A percentile compares a stretch with the other conserved stretches of the same genome.
Conservation (phyloP, 2,888 invertebrate species). For the Biston stratarius region DNA sequence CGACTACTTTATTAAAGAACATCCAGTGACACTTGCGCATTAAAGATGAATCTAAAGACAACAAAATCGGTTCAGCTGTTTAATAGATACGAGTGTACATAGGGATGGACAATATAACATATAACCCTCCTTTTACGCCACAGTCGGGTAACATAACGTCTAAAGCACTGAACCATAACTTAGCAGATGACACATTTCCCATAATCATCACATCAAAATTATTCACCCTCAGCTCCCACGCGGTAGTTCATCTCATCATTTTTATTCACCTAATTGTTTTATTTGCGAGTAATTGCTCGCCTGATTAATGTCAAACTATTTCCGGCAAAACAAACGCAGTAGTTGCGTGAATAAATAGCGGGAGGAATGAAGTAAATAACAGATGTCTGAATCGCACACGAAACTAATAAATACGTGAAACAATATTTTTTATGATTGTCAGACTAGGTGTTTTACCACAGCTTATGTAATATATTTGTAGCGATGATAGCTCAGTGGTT, state of each 20-base stretch:
- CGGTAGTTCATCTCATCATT: conserved; percentile 66
- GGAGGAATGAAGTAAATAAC: conserved; percentile 8
- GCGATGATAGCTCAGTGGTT: too few relatives aligned
- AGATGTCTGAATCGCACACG: conserved; percentile 10
- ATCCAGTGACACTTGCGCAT: too few relatives aligned
- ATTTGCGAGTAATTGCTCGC: conserved; percentile 68
- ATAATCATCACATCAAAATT: conserved; percentile 63
- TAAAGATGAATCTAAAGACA: too few relatives aligned
- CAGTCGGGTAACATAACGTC: too few relatives aligned
- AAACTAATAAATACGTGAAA: background rate
- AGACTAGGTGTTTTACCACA: too few relatives aligned
- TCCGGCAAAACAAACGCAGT: conserved; percentile 50
- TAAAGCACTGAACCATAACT: conserved; percentile 63
- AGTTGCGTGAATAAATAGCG: conserved; percentile 13
- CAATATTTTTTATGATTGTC: too few relatives aligned
- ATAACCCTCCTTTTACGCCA: too few relatives aligned
- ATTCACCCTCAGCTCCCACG: conserved; percentile 69
- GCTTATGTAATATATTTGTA: too few relatives aligned
- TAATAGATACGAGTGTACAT: too few relatives aligned
- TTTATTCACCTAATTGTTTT: conserved; percentile 76
- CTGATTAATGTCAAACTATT: conserved; percentile 63
- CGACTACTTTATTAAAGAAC: too few relatives aligned
- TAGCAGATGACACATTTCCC: conserved; percentile 80
- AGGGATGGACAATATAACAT: too few relatives aligned
- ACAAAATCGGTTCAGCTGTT: too few relatives aligned